Base-by-base conservation (phyloP, 2,888 invertebrate genomes). In the Eristalinus aeneus region DNA sequence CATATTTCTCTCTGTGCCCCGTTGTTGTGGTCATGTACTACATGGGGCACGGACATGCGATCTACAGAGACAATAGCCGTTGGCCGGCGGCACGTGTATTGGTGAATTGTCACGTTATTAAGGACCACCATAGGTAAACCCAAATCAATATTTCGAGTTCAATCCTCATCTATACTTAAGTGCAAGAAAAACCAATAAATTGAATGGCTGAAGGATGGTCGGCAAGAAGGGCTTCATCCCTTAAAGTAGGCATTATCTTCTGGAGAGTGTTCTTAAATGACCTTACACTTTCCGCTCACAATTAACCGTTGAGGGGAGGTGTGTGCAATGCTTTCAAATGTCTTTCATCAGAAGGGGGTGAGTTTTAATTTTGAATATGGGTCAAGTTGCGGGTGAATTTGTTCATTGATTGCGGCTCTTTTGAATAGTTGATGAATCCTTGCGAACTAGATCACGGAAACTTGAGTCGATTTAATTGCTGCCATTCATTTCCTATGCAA, bases 41-140 rank as follows among this genome's bases (percentile, higher is more conserved):
- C 86, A 86, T 77, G 69, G 68, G 73, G 11, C 46, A 74, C 71
- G 82, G 78, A 82, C 86, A 86, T 82, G 82, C 86, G 74, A 86
- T 75, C 58, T 36, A 68, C 32, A 23, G 69, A 53, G 68, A 34
- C 61, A 64, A 23, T 58, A 36, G 74, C 68, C 58, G 58, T 20
- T 36, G 34, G 69, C 12, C 16, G 16, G 56, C 36, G 53, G 31
- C 27, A 20, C 8, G 65, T 46, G 27, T 60, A 74, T 65, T 46
- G 36, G 54, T 63, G 56, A 82, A 36, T 81, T 54, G 61, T 58
- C 72, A 82, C 68, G 46, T 82, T 61, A 20, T 32, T 68, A 34
- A 54, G 34, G 32, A 56, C 68, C 6, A 73, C 63, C 68, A 69
- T 61, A 60, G 80, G 80, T 80, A 72, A 80, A 61, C 39, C 73